Evolutionary conservation across 2,797 vertebrate species (phyloP), one percentile per base, ranked within the genome.

Genomic region (Periophthalmus magnuspinnatus): DNA sequence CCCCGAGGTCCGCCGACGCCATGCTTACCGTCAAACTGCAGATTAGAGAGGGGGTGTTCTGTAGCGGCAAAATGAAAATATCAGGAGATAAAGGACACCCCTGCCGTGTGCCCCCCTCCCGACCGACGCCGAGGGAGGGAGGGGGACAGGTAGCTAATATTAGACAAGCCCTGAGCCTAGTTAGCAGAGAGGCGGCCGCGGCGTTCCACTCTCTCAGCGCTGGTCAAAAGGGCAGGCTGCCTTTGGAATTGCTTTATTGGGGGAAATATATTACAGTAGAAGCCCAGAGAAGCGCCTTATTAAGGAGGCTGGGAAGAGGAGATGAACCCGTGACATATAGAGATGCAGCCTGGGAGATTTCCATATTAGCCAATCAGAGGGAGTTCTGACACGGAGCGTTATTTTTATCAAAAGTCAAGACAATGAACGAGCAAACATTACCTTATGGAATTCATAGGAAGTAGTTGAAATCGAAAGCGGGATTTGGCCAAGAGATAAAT

Each of bases 11-110:
- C 94, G 95, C 94, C 94, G 95, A 95, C 94, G 93, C 87, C 91
- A 86, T 80, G 92, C 94, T 92, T 93, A 95, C 93, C 86, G 91
- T 94, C 93, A 95, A 94, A 95, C 94, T 93, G 91, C 92, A 95
- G 95, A 97, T 96, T 95, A 97, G 93, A 93, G 92, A 86, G 86
- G 93, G 93, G 91, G 90, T 93, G 94, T 93, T 91, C 85, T 89
- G 83, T 94, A 93, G 94, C 94, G 94, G 93, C 87, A 24, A 89
- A 94, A 95, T 95, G 94, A 95, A 96, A 96, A 95, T 95, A 96
- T 95, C 93, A 94, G 94, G 91, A 85, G 89, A 88, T 96, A 94
- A 95, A 60, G 58, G 94, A 93, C 93, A 90, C 77, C 83, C 90
- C 45, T 94, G 89, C 92, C 36, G 34, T 21, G 34, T 19, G 16